Percentiles rank a stretch among this genome's conserved stretches.
phyloP scores from a whole-genome alignment of 2,113 vertebrate genomes.

The Gorilla gorilla region DNA sequence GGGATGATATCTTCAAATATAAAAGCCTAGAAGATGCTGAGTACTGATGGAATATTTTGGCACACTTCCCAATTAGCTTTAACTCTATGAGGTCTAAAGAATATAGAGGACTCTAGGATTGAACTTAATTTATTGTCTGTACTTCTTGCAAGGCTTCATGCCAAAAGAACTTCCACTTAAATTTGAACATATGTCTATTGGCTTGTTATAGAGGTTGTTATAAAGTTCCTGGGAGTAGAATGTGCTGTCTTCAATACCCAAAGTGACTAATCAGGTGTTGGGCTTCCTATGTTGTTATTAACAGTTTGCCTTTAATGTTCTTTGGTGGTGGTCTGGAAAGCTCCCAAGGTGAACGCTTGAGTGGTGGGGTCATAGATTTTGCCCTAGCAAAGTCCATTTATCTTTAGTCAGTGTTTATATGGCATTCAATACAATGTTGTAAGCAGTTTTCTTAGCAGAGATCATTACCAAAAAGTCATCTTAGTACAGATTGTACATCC shows the following conservation, averaged over 20 bases:
- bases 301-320: neutral
- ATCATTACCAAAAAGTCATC: neutral
- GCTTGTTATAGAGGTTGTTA: neutral
- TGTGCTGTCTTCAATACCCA: neutral
- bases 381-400: neutral
- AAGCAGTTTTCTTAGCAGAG: neutral
- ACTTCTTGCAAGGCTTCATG: neutral
- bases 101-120: neutral
- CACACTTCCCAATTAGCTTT: neutral
- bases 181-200: neutral
- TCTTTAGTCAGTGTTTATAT: neutral
- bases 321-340: neutral
- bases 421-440: neutral
- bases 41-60: neutral
- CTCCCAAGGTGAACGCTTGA: neutral
- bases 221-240: neutral
- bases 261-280: neutral
- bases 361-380: neutral
- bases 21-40: neutral
- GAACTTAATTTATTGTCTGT: neutral
- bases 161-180: neutral
- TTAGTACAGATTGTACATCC: neutral
- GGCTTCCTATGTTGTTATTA: neutral
- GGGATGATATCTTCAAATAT: neutral
- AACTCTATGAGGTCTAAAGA: neutral